Percentiles rank a stretch among this genome's conserved stretches.
phyloP scores from a whole-genome alignment of 2,888 invertebrate genomes.

The Harpalus rubripes region DNA sequence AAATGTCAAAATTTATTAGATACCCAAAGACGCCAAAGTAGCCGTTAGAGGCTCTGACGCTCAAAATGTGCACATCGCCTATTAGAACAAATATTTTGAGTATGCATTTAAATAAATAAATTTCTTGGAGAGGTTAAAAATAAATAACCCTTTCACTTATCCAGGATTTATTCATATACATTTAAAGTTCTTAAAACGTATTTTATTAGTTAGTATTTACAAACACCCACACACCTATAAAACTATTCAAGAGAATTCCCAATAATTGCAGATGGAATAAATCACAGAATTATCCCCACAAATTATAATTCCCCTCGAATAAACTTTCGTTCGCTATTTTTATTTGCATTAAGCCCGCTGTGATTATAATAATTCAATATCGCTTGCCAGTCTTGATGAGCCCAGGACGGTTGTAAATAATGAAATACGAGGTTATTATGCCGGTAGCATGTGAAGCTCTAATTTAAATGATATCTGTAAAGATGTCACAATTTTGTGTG shows the following conservation, averaged over 20 bases:
- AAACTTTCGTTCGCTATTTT: slow-evolving; percentile 23
- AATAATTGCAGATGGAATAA: not conserved
- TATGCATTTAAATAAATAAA: not conserved
- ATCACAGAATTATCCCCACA: not conserved
- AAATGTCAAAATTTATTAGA: no score
- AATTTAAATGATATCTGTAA: slow-evolving; percentile 67
- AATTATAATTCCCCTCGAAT: not conserved
- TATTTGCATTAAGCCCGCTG: slow-evolving; percentile 51
- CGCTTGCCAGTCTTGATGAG: slow-evolving; percentile 54
- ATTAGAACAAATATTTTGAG: no score
- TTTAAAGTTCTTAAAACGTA: not conserved
- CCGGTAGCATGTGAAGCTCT: slow-evolving; percentile 61
- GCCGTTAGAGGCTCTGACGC: no score
- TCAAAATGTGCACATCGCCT: no score
- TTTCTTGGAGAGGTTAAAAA: not conserved
- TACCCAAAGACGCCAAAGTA: no score
- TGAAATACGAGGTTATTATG: slow-evolving; percentile 55
- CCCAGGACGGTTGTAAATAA: slow-evolving; percentile 52
- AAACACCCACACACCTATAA: not conserved
- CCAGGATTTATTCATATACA: not conserved
- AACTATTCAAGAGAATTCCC: not conserved
- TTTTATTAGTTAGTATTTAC: not conserved
- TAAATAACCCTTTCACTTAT: not conserved
- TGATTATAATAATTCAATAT: slow-evolving; percentile 63
- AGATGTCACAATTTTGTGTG: slow-evolving; percentile 67